Base-by-base conservation (phyloP, 2,888 invertebrate species). In the Mactromeris polynyma region DNA sequence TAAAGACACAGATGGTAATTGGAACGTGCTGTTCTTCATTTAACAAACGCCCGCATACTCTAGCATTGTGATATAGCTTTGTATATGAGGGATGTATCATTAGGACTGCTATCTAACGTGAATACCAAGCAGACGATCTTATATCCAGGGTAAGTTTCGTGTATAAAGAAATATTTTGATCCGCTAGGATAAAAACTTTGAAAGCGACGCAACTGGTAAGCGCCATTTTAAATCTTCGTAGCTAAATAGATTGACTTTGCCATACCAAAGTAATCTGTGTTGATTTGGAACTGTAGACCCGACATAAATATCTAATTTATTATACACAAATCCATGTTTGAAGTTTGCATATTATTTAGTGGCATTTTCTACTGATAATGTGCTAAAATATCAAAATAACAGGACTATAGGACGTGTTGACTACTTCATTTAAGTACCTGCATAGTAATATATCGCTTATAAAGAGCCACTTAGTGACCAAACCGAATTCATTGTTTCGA, bases 301-400 rank as follows among this genome's bases (percentile, higher is more conserved):
- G 83, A 89, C 81, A 89, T 91, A 85, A 90, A 91, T 87, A 89
- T 83, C 81, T 85, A 58, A 91, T 91, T 91, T 88, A 91, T 91
- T 78, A 86, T 26, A 40, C 78, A 58, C 80, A 89, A 86, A 89
- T 83, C 87, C 90, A 36, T 81, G 91, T 90, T 90, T 91, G 91
- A 91, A 91, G 89, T 89, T 91, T 89, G 90, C 88, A 90, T 89
- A 88, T 86, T 77, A 87, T 91, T 91, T 90, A 89, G 89, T 85
- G 88, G 85, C 87, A 90, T 91, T 89, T 89, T 83, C 81, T 42
- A 36, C 85, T 87, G 88, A 90, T 90, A 89, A 90, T 85, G 90
- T 90, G 91, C 90, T 91, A 90, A 91, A 91, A 90, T 86, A 85
- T 87, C 80, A 82, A 91, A 91, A 91, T 91, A 90, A 87, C 73